Conservation (phyloP, 1,140 invertebrate genomes). For the Nomia melanderi region DNA sequence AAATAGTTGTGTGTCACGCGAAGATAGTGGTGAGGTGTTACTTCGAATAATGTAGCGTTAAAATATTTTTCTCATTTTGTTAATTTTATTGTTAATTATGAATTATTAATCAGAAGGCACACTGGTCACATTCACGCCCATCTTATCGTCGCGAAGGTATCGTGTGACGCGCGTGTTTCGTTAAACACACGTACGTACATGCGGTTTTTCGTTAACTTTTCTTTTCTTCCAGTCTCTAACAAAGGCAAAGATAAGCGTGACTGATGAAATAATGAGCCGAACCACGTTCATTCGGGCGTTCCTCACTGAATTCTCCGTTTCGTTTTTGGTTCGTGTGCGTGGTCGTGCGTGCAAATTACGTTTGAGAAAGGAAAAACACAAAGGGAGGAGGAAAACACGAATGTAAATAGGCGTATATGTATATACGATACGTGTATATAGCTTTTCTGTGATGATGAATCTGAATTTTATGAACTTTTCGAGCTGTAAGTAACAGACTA, state of each 20-base stretch:
- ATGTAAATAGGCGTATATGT: constrained; percentile 36
- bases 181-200: background rate
- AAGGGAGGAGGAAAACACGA: background rate
- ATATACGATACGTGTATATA: constrained; percentile 41
- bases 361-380: too few relatives aligned
- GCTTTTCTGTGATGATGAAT: constrained; percentile 72
- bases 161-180: background rate
- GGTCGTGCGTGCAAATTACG: too few relatives aligned
- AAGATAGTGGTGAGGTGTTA: background rate
- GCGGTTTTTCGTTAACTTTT: constrained; percentile 6
- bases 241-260: constrained; percentile 23
- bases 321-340: too few relatives aligned
- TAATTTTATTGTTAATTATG: constrained; percentile 1
- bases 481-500: constrained; percentile 52
- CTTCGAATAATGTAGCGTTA: constrained; percentile 4
- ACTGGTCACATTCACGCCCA: background rate
- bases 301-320: background rate
- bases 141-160: background rate
- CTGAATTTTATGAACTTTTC: constrained; percentile 59
- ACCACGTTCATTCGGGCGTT: background rate
- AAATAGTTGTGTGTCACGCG: constrained; percentile 28
- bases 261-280: background rate
- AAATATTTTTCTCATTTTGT: background rate
- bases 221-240: background rate
- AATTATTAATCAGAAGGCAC: too few relatives aligned